A percentile compares a stretch with the other conserved stretches of the same genome.
These are phyloP conservation scores for Phoenicopterus ruber DNA, from an alignment of 2,113 vertebrate genomes.

Conservation along the genomic window DNA sequence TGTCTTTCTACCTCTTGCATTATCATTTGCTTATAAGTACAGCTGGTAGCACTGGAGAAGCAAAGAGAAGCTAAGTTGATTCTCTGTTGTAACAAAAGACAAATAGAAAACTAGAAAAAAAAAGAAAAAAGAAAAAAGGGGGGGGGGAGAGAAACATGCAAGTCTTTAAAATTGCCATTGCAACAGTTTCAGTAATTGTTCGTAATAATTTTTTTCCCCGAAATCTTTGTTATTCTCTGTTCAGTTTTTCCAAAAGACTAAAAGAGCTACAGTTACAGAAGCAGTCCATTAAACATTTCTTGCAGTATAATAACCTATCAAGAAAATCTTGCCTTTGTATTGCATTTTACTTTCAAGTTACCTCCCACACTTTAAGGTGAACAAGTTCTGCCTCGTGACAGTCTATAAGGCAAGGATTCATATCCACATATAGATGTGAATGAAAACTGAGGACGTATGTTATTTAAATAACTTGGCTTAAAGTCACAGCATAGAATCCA, in stretches of 20 bases:
- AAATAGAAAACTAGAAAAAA: neutral
- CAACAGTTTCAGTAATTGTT: neutral
- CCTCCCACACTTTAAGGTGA: neutral
- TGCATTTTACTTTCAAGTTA: neutral
- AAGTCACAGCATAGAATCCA: neutral
- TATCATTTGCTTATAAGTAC: neutral
- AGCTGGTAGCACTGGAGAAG: neutral
- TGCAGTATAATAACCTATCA: neutral
- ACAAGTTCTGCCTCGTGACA: neutral
- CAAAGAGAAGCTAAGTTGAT: neutral
- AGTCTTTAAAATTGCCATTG: neutral
- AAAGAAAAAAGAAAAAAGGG: neutral
- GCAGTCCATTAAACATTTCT: neutral
- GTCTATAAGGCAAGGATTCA: neutral
- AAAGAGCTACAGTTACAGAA: neutral
- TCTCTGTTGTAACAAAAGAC: neutral
- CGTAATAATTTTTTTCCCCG: neutral
- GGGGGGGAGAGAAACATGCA: accelerated
- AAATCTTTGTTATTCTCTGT: neutral
- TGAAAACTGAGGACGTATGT: neutral
- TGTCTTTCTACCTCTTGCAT: neutral
- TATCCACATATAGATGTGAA: neutral
- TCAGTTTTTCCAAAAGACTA: neutral
- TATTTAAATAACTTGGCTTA: neutral
- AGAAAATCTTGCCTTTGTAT: neutral